phyloP scores from a whole-genome alignment of 92 coral and sea anemone genomes.

The Phenganax subtilis region DNA sequence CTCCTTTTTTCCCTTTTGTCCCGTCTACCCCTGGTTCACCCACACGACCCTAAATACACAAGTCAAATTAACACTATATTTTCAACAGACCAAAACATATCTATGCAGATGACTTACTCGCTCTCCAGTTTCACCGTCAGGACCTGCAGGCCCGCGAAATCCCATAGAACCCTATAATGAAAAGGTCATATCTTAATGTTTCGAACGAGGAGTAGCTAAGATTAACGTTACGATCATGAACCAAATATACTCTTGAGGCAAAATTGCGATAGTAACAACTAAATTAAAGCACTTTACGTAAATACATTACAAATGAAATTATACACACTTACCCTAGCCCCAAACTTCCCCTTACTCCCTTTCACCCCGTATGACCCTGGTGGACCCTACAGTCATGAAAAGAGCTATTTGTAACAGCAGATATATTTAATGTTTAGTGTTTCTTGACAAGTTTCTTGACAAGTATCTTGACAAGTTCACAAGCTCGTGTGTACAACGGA shows the following conservation, averaged over 20 bases:
- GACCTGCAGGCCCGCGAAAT: slow-evolving; percentile 10
- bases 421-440: too few species aligned
- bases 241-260: too few species aligned
- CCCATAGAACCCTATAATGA: slow-evolving; percentile 17
- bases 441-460: not conserved
- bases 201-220: too few species aligned
- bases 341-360: not conserved
- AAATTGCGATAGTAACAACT: not conserved
- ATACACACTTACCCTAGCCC: not conserved
- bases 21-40: slow-evolving; percentile 21
- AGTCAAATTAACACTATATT: not conserved
- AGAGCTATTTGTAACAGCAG: not conserved
- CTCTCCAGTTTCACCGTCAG: slow-evolving; percentile 12
- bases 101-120: not conserved
- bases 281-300: not conserved
- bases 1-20: slow-evolving; percentile 27
- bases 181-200: not conserved
- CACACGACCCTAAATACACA: slow-evolving; percentile 3
- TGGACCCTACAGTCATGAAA: not conserved
- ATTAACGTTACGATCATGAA: too few species aligned
- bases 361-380: slow-evolving; percentile 3
- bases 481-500: too few species aligned
- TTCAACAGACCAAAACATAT: not conserved
- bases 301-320: not conserved
- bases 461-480: not conserved